Percentiles rank a stretch among this genome's conserved stretches.
phyloP scores from a whole-genome alignment of 1,140 invertebrate species.

The Odontomachus brunneus region DNA sequence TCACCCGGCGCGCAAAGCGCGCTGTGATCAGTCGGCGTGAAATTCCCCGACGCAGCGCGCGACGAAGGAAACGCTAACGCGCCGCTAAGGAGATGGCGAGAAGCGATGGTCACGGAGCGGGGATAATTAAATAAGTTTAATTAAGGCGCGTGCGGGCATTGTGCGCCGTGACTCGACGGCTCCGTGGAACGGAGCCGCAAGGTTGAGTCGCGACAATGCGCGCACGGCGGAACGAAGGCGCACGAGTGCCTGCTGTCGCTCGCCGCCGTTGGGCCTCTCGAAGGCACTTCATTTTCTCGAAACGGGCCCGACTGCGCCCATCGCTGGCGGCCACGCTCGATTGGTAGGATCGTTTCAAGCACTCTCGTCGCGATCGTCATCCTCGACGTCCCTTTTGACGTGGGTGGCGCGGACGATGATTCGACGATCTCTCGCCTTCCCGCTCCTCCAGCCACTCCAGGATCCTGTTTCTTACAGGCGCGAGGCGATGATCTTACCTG shows the following conservation, averaged over 20 bases:
- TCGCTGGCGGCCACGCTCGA: conserved; percentile 46
- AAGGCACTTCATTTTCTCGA: conserved; percentile 60
- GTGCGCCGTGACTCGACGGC: conserved; percentile 68
- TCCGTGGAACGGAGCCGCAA: background rate
- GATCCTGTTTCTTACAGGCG: conserved; percentile 62
- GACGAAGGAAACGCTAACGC: conserved; percentile 35
- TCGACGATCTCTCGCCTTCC: conserved; percentile 59
- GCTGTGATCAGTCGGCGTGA: conserved; percentile 14
- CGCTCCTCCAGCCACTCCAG: conserved; percentile 52
- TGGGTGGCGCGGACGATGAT: conserved; percentile 72
- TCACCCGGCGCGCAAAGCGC: background rate
- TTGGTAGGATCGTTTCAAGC: conserved; percentile 71
- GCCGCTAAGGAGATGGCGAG: conserved; percentile 54
- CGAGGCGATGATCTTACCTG: conserved; percentile 53
- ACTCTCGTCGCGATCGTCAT: conserved; percentile 47
- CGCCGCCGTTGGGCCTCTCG: conserved; percentile 23
- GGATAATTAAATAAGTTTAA: conserved; percentile 77
- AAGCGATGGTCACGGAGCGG: conserved; percentile 55
- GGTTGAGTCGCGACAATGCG: conserved; percentile 60
- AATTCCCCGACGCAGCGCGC: conserved; percentile 3
- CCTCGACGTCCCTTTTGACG: conserved; percentile 48
- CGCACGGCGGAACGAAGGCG: conserved; percentile 29
- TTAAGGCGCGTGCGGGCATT: conserved; percentile 68
- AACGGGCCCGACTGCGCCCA: conserved; percentile 62
- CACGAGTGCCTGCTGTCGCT: conserved; percentile 66